Conservation (phyloP, 2,797 vertebrate species). For the Lepus townsendii region DNA sequence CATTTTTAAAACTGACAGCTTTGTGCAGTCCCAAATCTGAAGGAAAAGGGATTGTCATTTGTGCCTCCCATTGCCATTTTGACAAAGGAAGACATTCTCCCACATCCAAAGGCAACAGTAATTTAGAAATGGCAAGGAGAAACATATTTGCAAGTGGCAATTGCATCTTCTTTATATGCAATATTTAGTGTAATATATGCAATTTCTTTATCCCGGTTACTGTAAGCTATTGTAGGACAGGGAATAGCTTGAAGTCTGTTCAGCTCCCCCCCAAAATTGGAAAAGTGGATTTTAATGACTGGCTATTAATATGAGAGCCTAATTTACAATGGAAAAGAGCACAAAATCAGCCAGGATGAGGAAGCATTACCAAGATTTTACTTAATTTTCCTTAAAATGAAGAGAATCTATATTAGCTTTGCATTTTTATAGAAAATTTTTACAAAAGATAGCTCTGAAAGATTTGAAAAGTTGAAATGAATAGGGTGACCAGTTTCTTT, state of each 20-base stretch:
- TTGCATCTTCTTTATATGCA: neutral
- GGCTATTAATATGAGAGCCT: slow-evolving; percentile 48
- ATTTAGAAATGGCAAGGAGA: slow-evolving; percentile 85
- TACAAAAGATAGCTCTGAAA: slow-evolving; percentile 65
- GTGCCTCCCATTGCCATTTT: slow-evolving; percentile 87
- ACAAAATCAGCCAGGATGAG: neutral
- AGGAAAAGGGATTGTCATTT: slow-evolving; percentile 89
- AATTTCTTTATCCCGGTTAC: slow-evolving; percentile 82
- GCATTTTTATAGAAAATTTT: slow-evolving; percentile 60
- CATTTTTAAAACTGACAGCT: slow-evolving; percentile 91
- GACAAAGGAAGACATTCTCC: slow-evolving; percentile 89
- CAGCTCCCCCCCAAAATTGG: neutral
- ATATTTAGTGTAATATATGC: neutral
- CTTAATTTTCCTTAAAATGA: slow-evolving; percentile 54
- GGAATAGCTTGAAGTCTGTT: slow-evolving; percentile 76
- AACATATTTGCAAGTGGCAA: slow-evolving; percentile 84
- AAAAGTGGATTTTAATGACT: slow-evolving; percentile 68
- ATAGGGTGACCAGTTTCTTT: neutral
- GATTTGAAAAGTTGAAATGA: neutral
- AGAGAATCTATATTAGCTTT: slow-evolving; percentile 34
- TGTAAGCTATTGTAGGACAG: slow-evolving; percentile 72
- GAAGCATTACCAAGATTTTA: slow-evolving; percentile 44
- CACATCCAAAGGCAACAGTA: slow-evolving; percentile 85
- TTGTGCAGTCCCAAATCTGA: slow-evolving; percentile 88
- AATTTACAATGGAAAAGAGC: slow-evolving; percentile 57